These are phyloP conservation scores for Hypotaenidia okinawae DNA, from an alignment of 2,797 vertebrate species.

Conservation along the genomic window DNA sequence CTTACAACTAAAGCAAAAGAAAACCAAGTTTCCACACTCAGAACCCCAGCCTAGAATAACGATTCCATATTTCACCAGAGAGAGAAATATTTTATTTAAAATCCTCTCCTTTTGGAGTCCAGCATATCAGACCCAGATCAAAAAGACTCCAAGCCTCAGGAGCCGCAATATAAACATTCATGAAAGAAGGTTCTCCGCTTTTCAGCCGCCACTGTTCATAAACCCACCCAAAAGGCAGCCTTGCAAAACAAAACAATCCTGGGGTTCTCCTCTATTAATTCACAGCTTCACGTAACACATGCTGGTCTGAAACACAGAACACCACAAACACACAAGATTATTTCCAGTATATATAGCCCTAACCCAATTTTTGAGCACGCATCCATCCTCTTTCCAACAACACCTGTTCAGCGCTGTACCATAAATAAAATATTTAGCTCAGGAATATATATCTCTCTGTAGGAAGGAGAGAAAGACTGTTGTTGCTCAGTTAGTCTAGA, in stretches of 20 bases:
- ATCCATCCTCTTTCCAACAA: neutral
- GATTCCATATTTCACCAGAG: constrained; percentile 10
- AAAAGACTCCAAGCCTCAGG: neutral
- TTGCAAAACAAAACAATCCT: too few species aligned
- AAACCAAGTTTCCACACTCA: neutral
- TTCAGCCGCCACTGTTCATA: neutral
- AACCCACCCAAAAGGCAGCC: neutral
- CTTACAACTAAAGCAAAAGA: neutral
- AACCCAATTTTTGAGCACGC: neutral
- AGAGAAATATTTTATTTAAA: constrained; percentile 3
- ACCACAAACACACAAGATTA: neutral
- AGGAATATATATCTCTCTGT: neutral
- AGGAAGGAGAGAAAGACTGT: neutral
- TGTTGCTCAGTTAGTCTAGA: neutral
- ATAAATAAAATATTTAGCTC: neutral
- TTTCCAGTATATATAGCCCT: neutral
- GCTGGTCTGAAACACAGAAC: neutral
- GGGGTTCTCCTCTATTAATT: neutral
- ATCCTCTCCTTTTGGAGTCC: neutral
- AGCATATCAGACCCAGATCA: neutral
- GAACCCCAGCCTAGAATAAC: neutral
- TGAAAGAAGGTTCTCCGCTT: neutral
- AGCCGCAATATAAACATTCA: neutral
- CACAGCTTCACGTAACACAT: neutral
- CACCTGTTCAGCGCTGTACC: neutral